Conservation (phyloP, 2,888 invertebrate genomes). For the Caenorhabditis virilis region DNA sequence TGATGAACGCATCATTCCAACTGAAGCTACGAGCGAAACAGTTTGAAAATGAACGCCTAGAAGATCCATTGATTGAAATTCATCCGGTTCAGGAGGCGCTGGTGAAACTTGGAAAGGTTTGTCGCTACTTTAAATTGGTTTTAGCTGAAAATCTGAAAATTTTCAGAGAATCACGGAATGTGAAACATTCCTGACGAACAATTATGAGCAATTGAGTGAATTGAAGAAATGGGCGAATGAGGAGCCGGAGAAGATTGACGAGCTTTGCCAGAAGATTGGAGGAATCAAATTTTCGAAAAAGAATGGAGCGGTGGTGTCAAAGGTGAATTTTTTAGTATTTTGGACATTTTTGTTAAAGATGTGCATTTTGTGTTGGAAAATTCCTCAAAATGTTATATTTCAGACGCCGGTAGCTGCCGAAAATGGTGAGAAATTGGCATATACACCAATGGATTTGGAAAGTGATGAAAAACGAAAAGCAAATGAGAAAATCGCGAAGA, state of each 20-base stretch:
- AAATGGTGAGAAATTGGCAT: too few relatives aligned
- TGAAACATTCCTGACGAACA: conserved; percentile 36
- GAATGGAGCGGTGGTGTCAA: background rate
- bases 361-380: background rate
- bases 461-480: conserved; percentile 42
- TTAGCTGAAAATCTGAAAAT: conserved; percentile 3
- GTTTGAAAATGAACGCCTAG: conserved; percentile 72
- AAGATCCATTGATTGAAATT: conserved; percentile 72
- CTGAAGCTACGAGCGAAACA: conserved; percentile 82
- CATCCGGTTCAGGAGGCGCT: conserved; percentile 89
- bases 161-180: conserved; percentile 44
- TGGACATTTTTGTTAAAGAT: background rate
- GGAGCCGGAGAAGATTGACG: conserved; percentile 16
- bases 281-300: conserved; percentile 23
- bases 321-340: background rate
- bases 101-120: conserved; percentile 76
- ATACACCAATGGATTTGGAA: conserved; percentile 21
- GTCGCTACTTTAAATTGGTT: background rate
- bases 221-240: conserved; percentile 20
- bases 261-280: conserved; percentile 25
- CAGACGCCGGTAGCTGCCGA: too few relatives aligned
- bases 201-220: conserved; percentile 38
- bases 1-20: conserved; percentile 84
- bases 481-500: conserved; percentile 29
- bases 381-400: too few relatives aligned